These are phyloP conservation scores for Drosophila leonis DNA, from an alignment of 2,888 invertebrate genomes.

Conservation along the genomic window DNA sequence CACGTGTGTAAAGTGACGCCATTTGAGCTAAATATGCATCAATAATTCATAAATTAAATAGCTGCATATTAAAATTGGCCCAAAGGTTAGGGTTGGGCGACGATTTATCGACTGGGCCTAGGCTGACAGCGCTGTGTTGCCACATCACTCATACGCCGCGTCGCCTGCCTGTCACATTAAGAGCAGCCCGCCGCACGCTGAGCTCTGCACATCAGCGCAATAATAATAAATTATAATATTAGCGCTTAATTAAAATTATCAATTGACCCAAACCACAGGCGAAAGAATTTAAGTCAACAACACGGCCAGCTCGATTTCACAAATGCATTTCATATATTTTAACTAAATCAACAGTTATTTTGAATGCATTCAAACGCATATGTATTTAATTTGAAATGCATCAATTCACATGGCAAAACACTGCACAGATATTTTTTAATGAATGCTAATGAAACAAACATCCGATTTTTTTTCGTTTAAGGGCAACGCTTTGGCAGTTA, in stretches of 20 bases:
- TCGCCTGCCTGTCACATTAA: conserved; percentile 40
- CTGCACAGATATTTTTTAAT: conserved; percentile 17
- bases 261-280: conserved; percentile 54
- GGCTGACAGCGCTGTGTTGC: conserved; percentile 43
- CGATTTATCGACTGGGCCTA: conserved; percentile 23
- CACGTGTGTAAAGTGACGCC: conserved; percentile 15
- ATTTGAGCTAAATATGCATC: conserved; percentile 62
- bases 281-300: conserved; percentile 43
- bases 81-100: conserved; percentile 9
- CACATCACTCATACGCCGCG: conserved; percentile 57
- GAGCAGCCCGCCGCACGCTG: conserved; percentile 28
- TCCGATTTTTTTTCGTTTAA: not conserved
- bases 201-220: conserved; percentile 50
- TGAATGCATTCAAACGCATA: conserved; percentile 20
- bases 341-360: conserved; percentile 46
- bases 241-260: conserved; percentile 81
- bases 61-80: conserved; percentile 51
- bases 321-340: no score
- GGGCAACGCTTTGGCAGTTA: not conserved
- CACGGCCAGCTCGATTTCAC: no score
- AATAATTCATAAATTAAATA: conserved; percentile 78
- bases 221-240: conserved; percentile 79
- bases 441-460: conserved; percentile 33
- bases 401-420: conserved; percentile 38
- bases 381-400: conserved; percentile 35